A percentile compares a stretch with the other conserved stretches of the same genome.
Conservation (phyloP, 2,797 vertebrate genomes). For the Polyboroides typus region DNA sequence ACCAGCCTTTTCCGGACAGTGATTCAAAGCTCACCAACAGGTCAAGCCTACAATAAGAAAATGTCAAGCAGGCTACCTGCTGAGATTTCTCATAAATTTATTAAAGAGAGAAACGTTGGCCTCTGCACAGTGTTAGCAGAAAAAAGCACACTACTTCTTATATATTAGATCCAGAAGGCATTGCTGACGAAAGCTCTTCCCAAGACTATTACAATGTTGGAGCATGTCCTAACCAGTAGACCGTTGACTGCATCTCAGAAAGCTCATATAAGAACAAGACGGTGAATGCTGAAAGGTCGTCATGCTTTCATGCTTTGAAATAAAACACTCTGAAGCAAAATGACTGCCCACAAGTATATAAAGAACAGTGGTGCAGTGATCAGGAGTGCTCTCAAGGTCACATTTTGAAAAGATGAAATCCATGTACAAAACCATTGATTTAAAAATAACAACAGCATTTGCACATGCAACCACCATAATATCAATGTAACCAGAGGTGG, state of each 20-base stretch:
- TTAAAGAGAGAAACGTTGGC: background rate
- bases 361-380: background rate
- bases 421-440: background rate
- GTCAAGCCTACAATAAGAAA: background rate
- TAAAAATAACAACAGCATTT: background rate
- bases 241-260: conserved; percentile 33
- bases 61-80: background rate
- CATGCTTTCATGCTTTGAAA: conserved; percentile 64
- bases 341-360: background rate
- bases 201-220: conserved; percentile 50
- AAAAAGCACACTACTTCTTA: background rate
- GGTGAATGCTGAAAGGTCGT: conserved; percentile 57
- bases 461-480: background rate
- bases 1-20: background rate
- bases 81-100: background rate
- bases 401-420: background rate
- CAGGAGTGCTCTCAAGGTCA: background rate
- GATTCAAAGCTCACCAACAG: background rate
- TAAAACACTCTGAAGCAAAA: conserved; percentile 37
- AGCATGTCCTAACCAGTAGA: conserved; percentile 48
- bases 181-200: background rate
- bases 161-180: background rate
- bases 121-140: background rate
- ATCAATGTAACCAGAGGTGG: background rate
- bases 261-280: conserved; percentile 22